Evolutionary conservation across 2,113 vertebrate species (phyloP).

Genomic region (Triplophysa dalaica): DNA sequence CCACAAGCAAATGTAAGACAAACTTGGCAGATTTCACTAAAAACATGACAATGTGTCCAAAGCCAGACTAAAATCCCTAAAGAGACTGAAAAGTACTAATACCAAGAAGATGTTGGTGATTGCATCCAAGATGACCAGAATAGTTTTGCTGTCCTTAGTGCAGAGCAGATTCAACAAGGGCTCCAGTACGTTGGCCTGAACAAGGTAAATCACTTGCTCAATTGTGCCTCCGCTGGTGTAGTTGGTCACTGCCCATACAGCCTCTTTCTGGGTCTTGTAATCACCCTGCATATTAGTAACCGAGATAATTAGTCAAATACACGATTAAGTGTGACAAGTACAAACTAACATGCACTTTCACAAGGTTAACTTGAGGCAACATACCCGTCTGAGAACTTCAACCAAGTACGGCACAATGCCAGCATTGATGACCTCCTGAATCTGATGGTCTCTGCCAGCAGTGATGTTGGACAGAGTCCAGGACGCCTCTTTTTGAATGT

Average conservation of each 20-base stretch:
- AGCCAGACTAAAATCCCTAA: background rate
- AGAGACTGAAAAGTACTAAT: conserved; percentile 49
- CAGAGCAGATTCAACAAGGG: conserved; percentile 86
- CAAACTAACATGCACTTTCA: background rate
- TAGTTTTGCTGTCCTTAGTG: conserved; percentile 89
- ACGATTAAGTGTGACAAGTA: background rate
- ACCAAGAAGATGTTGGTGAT: conserved; percentile 93
- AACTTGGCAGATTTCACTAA: background rate
- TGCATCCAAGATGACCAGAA: conserved; percentile 93
- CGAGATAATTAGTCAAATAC: background rate
- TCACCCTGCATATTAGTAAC: conserved; percentile 77
- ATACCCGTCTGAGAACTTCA: conserved; percentile 83
- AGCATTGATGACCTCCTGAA: conserved; percentile 89
- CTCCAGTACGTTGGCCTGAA: conserved; percentile 87
- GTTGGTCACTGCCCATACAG: conserved; percentile 95
- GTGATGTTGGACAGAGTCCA: conserved; percentile 99
- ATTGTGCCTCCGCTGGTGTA: conserved; percentile 94
- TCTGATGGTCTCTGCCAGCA: conserved; percentile 89
- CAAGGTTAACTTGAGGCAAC: conserved; percentile 26
- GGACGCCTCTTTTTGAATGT: conserved; percentile 93
- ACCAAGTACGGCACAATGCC: conserved; percentile 86
- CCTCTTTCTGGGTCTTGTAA: conserved; percentile 97
- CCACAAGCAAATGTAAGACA: background rate
- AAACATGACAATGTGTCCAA: background rate
- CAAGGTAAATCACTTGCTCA: conserved; percentile 89